Conservation (phyloP, 2,113 vertebrate genomes). For the Dasyurus viverrinus region DNA sequence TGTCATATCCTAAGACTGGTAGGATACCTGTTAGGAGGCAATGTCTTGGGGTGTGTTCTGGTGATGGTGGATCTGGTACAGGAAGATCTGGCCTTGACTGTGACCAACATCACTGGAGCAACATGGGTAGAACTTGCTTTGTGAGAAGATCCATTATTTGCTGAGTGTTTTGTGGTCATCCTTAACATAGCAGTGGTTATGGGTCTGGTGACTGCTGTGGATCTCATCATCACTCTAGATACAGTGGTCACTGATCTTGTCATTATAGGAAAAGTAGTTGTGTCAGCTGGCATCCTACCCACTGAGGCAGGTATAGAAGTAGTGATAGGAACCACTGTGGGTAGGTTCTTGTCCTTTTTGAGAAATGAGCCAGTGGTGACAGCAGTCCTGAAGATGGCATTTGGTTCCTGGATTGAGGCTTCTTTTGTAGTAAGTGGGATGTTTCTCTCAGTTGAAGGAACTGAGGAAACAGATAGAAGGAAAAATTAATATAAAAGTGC, state of each 20-base stretch:
- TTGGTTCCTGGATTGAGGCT: not conserved
- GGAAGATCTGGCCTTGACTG: not conserved
- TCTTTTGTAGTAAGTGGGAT: not conserved
- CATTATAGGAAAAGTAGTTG: conserved; percentile 40
- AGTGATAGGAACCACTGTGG: not conserved
- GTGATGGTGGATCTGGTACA: not conserved
- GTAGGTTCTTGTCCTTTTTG: not conserved
- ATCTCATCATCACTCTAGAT: not conserved
- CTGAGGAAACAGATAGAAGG: conserved; percentile 56
- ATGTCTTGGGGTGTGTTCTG: conserved; percentile 24
- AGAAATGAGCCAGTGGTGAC: not conserved
- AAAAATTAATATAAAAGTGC: not conserved
- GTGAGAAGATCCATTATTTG: not conserved
- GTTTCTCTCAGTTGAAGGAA: conserved; percentile 23
- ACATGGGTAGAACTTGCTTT: not conserved
- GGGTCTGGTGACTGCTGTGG: not conserved
- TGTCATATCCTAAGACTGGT: not conserved
- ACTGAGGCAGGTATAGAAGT: not conserved
- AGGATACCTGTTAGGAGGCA: conserved; percentile 63
- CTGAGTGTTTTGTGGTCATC: not conserved
- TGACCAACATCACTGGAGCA: not conserved
- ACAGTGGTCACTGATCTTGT: conserved; percentile 13
- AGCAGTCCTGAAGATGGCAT: not conserved
- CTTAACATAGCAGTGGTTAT: not conserved
- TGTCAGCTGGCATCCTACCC: not conserved